phyloP scores from a whole-genome alignment of 1,140 invertebrate genomes.

The Orchestia grillus region DNA sequence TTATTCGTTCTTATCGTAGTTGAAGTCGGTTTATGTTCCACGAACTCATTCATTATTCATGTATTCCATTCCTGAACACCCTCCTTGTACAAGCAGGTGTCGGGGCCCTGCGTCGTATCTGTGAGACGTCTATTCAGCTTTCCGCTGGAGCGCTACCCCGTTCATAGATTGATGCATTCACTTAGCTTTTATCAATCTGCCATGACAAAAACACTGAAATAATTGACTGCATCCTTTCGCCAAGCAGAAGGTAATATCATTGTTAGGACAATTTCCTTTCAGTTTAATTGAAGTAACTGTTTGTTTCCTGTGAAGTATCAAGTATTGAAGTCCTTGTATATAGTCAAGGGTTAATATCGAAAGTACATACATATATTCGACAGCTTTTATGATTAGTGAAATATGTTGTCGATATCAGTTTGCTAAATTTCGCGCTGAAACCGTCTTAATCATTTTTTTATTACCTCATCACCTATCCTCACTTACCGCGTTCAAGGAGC shows the following conservation, averaged over 20 bases:
- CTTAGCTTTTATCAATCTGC: background rate
- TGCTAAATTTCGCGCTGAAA: background rate
- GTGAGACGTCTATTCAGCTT: background rate
- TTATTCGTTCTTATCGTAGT: background rate
- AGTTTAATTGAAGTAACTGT: background rate
- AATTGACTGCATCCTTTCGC: background rate
- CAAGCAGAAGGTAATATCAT: background rate
- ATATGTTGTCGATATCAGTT: background rate
- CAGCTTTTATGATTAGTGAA: background rate
- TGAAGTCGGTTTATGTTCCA: background rate
- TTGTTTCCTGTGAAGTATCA: background rate
- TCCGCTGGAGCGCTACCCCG: background rate
- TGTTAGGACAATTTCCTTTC: background rate
- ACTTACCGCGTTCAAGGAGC: background rate
- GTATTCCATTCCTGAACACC: background rate
- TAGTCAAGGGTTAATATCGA: background rate
- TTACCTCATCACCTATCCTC: background rate
- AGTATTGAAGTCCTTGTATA: background rate
- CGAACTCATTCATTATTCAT: conserved; percentile 9
- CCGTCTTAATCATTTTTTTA: background rate
- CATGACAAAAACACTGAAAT: background rate
- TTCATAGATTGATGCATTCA: background rate
- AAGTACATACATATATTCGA: background rate
- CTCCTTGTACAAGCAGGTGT: background rate
- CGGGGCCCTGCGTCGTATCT: background rate